Base-by-base conservation (phyloP, 1,140 invertebrate species). In the Euura saliciscinereae region DNA sequence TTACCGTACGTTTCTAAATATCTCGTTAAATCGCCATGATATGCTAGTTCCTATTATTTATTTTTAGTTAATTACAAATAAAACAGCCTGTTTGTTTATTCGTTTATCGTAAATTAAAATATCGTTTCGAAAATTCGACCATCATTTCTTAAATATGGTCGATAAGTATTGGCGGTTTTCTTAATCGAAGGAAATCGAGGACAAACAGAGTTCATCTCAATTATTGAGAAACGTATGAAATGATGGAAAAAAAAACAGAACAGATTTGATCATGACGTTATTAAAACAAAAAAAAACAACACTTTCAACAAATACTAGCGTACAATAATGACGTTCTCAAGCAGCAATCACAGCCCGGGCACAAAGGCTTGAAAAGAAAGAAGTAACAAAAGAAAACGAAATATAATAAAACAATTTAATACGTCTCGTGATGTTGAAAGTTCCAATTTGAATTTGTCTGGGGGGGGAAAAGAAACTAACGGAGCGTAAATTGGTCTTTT, bases 41-140 rank as follows among this genome's bases (percentile, higher is more conserved):
- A 72, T 44, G 73, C 42, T 64, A 65, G 71, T 73, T 69, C 68
- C 28, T 71, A 45, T 13, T 28, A 28, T 28, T 28, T 28, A 28
- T 28, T 28, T 28, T 28, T 28, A 28, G 28, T 59, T 8, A 66
- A 66, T 76, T 68, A 68, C 45, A 65, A 70, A 68, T 72, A 65
- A 74, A 74, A 71, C 43, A 65, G 69, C 59, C 71, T 73, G 46
- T 74, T 76, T 68, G 44, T 72, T 43, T 45, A 59, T 73, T 67
- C 67, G 71, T 46, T 70, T 8, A 71, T 72, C 51, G 65, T 69
- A 72, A 65, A 66, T n/a, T 68, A n/a, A 59, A 59, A n/a, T 59
- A 59, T 59, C 10, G 51, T 59, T 3, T 28, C 28, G 28, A 28
- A 28, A 28, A 28, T 28, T 28, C 28, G 28, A 28, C 28, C 28